Conservation (phyloP, 2,888 invertebrate genomes). For the Drosophila algonquin region DNA sequence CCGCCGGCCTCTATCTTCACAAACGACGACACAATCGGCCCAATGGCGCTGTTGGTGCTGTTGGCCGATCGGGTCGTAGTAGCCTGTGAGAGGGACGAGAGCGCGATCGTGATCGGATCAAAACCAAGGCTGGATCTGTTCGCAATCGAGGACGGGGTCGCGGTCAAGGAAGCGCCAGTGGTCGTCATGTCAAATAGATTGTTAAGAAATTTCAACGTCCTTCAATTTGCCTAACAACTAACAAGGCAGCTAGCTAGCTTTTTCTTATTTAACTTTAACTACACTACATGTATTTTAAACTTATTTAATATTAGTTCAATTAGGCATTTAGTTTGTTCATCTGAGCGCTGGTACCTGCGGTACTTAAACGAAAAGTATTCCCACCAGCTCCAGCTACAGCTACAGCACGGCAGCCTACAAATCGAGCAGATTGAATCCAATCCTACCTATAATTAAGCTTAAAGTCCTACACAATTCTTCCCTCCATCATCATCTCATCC, state of each 20-base stretch:
- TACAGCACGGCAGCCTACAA: background rate
- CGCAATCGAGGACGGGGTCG: slow-evolving; percentile 26
- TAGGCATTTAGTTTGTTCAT: slow-evolving; percentile 5
- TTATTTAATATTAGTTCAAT: slow-evolving; percentile 3
- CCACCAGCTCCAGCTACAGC: background rate
- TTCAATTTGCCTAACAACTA: slow-evolving; percentile 3
- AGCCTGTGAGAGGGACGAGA: slow-evolving; percentile 55
- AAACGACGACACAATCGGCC: slow-evolving; percentile 80
- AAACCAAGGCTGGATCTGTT: slow-evolving; percentile 2
- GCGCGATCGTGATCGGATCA: slow-evolving; percentile 1
- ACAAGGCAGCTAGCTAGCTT: slow-evolving; percentile 30
- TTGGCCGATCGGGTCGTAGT: slow-evolving; percentile 63
- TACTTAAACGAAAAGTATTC: slow-evolving; percentile 53
- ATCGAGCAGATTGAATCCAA: background rate
- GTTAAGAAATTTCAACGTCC: slow-evolving; percentile 1
- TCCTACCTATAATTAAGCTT: background rate
- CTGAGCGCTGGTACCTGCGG: slow-evolving; percentile 39
- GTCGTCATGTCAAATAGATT: slow-evolving; percentile 38
- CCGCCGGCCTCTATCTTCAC: slow-evolving; percentile 82
- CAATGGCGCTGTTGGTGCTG: slow-evolving; percentile 64
- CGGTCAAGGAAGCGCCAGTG: slow-evolving; percentile 26
- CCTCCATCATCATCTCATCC: background rate
- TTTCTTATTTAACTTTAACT: background rate
- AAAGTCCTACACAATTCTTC: background rate
- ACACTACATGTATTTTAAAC: slow-evolving; percentile 3